phyloP scores from a whole-genome alignment of 2,113 vertebrate genomes.

The Pao palembangensis region DNA sequence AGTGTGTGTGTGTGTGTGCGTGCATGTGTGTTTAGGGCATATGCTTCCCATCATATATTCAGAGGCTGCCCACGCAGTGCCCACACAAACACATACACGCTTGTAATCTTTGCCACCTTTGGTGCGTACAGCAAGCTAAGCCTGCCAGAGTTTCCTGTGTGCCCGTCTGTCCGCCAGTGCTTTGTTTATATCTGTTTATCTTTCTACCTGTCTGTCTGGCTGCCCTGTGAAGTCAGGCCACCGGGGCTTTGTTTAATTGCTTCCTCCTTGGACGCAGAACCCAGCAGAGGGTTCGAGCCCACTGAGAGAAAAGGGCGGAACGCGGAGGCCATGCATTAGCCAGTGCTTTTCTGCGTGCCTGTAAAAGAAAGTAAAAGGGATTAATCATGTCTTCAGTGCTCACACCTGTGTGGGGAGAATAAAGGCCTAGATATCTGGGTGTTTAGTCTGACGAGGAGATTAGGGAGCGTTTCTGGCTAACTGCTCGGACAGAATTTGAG shows the following conservation, averaged over 20 bases:
- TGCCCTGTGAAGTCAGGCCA: constrained; percentile 65
- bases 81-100: constrained; percentile 21
- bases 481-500: constrained; percentile 32
- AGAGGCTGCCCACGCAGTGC: constrained; percentile 16
- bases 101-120: constrained; percentile 68
- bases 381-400: constrained; percentile 20
- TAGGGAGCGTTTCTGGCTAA: constrained; percentile 47
- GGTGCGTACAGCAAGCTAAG: constrained; percentile 21
- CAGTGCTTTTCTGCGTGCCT: not conserved
- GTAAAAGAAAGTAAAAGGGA: constrained; percentile 12
- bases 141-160: constrained; percentile 31
- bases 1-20: constrained; percentile 16
- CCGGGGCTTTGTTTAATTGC: constrained; percentile 65
- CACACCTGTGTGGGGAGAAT: constrained; percentile 60
- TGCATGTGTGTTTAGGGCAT: constrained; percentile 44
- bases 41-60: constrained; percentile 63
- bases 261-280: constrained; percentile 60
- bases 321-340: not conserved
- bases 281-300: constrained; percentile 25
- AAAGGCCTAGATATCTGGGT: constrained; percentile 48
- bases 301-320: not conserved
- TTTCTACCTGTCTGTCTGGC: constrained; percentile 60
- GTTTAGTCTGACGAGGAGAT: constrained; percentile 66
- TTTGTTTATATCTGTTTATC: constrained; percentile 53
- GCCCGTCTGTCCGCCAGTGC: constrained; percentile 36